Evolutionary conservation across 2,113 vertebrate species (phyloP), one percentile per base, ranked within the genome.

Genomic region (Galbula dea): DNA sequence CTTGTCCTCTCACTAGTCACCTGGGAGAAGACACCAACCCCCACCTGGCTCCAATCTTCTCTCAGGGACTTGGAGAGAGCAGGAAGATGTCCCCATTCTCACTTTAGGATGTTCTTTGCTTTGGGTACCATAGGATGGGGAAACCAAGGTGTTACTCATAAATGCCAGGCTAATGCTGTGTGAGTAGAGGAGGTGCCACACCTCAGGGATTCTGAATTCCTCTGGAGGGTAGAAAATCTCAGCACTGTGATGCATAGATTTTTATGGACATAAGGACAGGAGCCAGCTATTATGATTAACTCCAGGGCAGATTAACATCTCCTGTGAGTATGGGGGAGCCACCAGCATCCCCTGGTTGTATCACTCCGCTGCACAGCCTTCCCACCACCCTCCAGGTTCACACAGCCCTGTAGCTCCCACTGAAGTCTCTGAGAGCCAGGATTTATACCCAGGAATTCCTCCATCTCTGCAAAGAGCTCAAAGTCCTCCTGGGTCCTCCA

Each of bases 191-290:
- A n/a, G n/a, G n/a, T n/a, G n/a, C n/a, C n/a, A n/a, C n/a, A n/a
- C n/a, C n/a, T n/a, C n/a, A n/a, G n/a, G n/a, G n/a, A n/a, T n/a
- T n/a, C n/a, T n/a, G n/a, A n/a, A n/a, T n/a, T n/a, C n/a, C n/a
- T n/a, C n/a, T n/a, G n/a, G n/a, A n/a, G n/a, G n/a, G n/a, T n/a
- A 43, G 41, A 62, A 86, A 83, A 69, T 66, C 7, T 4, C 27
- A 24, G 5, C 43, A 61, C 36, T 39, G 7, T 26, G 30, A n/a
- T 73, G 61, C 22, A 66, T 9, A 48, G 30, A 11, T 93, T 90
- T 83, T 69, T 73, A 23, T 15, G 15, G 36, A 16, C 0, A 0
- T n/a, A 20, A 69, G 20, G 37, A 39, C 22, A 83, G 54, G 23
- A 66, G 21, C 18, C 9, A 16, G 24, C 10, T 86, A 13, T 11